These are phyloP conservation scores for Strigamia transsilvanica DNA, from an alignment of 2,888 invertebrate genomes.

Conservation along the genomic window DNA sequence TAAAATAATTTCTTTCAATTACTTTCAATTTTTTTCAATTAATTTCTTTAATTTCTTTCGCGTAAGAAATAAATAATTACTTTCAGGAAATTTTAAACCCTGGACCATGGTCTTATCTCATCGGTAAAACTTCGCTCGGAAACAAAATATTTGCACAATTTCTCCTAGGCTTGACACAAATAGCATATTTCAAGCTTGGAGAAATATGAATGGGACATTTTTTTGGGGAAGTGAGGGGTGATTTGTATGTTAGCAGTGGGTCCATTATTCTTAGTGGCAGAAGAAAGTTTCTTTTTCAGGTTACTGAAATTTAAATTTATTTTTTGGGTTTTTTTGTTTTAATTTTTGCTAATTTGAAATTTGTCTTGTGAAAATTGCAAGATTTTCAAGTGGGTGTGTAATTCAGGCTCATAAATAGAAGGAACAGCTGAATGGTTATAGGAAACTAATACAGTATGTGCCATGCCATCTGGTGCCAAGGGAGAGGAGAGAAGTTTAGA, in stretches of 20 bases:
- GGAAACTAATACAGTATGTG: neutral
- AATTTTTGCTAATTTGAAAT: no score
- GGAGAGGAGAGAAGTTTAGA: neutral
- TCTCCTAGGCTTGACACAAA: neutral
- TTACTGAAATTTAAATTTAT: neutral
- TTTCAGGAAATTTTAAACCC: no score
- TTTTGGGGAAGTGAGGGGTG: neutral
- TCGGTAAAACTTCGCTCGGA: no score
- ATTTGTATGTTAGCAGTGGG: neutral
- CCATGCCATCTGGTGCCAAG: neutral
- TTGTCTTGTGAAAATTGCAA: neutral
- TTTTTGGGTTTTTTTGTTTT: neutral
- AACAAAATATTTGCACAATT: no score
- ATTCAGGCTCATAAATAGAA: neutral
- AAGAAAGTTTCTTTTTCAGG: neutral
- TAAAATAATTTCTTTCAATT: no score
- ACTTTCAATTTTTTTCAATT: no score
- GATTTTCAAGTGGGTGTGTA: neutral
- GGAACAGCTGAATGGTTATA: neutral
- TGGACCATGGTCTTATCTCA: no score
- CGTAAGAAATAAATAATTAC: no score
- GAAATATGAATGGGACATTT: slow-evolving; percentile 10
- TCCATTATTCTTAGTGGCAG: neutral
- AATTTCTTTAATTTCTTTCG: no score
- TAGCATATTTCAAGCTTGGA: neutral